Evolutionary conservation across 2,888 invertebrate species (phyloP), one percentile per base, ranked within the genome.

Genomic region (Raillietiella orientalis): DNA sequence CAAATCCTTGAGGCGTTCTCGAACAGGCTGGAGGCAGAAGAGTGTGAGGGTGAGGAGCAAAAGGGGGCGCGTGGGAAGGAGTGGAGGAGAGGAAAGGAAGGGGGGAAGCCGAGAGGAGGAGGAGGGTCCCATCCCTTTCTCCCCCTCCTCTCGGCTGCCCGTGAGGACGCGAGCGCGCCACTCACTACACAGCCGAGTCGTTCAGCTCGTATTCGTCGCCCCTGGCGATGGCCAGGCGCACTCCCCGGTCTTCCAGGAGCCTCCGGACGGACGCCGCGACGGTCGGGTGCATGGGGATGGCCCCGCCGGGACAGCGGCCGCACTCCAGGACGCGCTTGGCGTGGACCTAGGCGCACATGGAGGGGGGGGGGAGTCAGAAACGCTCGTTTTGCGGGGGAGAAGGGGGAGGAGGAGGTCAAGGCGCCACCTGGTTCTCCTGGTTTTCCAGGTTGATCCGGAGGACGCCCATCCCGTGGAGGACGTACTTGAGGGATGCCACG

Each of bases 131-230:
- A n/a, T n/a, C n/a, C n/a, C n/a, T n/a, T n/a, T n/a, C n/a, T n/a
- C n/a, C n/a, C n/a, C n/a, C n/a, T n/a, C n/a, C n/a, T n/a, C n/a
- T n/a, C n/a, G n/a, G n/a, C n/a, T n/a, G n/a, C n/a, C n/a, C n/a
- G n/a, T n/a, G n/a, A n/a, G n/a, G n/a, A n/a, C n/a, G n/a, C n/a
- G n/a, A n/a, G n/a, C n/a, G n/a, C n/a, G n/a, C n/a, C 25, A 50
- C 57, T 50, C 47, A 59, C 59, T 60, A 61, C 32, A 59, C 47
- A 23, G 61, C 61, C 2, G 60, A 61, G 43, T 62, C 62, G 36
- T 62, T 62, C 16, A 62, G 45, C 38, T 62, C 60, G 38, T 60
- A 62, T 38, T 62, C 62, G 37, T 59, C 61, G 19, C 62, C 62
- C 35, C 59, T 42, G n/a, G 58, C 55, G 2, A 62, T 60, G 13